Percentiles rank a stretch among this genome's conserved stretches.
These are phyloP conservation scores for Numenius phaeopus DNA, from an alignment of 2,797 vertebrate species.

Conservation along the genomic window DNA sequence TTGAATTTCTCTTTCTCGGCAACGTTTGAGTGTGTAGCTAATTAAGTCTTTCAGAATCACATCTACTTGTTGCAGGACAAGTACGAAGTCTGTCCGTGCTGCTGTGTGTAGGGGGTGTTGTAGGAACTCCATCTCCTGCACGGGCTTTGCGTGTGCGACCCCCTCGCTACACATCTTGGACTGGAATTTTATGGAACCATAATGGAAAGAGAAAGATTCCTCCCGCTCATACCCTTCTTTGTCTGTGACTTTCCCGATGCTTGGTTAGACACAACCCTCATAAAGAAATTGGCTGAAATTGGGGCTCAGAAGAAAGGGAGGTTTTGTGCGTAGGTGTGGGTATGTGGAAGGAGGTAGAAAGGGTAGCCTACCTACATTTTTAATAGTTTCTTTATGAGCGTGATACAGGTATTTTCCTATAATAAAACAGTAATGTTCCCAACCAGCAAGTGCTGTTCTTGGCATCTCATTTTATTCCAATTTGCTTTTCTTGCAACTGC, in stretches of 20 bases:
- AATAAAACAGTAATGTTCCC: slow-evolving; percentile 61
- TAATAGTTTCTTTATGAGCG: slow-evolving; percentile 49
- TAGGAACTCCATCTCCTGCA: not conserved
- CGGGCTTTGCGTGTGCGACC: not conserved
- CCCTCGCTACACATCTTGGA: not conserved
- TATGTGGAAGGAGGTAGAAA: slow-evolving; percentile 43
- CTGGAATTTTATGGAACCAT: not conserved
- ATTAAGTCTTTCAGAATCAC: not conserved
- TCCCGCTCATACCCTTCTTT: not conserved
- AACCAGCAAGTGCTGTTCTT: slow-evolving; percentile 55
- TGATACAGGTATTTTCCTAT: slow-evolving; percentile 69
- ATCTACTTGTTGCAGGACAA: not conserved
- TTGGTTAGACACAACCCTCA: not conserved
- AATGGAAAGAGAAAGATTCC: not conserved
- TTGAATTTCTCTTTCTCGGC: not conserved
- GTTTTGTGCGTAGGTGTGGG: slow-evolving; percentile 44
- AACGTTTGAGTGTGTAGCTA: not conserved
- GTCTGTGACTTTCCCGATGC: not conserved
- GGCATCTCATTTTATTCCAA: slow-evolving; percentile 51
- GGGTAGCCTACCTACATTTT: slow-evolving; percentile 39
- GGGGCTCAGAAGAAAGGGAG: slow-evolving; percentile 29
- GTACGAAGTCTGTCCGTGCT: fast-evolving
- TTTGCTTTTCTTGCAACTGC: slow-evolving; percentile 60
- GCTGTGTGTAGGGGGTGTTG: no score
- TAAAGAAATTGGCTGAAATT: slow-evolving; percentile 35